These are phyloP conservation scores for Rhagonycha fulva DNA, from an alignment of 2,888 invertebrate genomes.

Conservation along the genomic window DNA sequence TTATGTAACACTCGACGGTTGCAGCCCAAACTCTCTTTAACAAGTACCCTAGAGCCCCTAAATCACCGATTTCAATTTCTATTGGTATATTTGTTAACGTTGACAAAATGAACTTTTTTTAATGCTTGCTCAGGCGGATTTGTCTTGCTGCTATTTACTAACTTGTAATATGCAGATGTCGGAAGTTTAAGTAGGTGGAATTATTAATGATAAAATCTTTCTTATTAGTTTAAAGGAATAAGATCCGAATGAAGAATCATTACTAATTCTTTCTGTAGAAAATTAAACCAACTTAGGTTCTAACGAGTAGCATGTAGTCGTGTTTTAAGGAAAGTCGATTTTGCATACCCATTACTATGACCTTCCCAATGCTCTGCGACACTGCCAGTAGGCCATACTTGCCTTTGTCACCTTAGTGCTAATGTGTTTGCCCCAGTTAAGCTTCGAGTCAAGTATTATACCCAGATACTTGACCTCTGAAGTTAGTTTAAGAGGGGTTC, in stretches of 20 bases:
- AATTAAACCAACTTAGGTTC: background rate
- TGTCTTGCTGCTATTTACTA: background rate
- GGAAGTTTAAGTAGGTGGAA: background rate
- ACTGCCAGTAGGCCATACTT: too few relatives aligned
- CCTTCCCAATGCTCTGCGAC: too few relatives aligned
- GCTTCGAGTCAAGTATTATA: too few relatives aligned
- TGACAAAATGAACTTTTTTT: background rate
- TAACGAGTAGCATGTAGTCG: background rate
- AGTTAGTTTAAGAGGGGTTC: too few relatives aligned
- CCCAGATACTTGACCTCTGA: too few relatives aligned
- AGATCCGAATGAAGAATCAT: background rate
- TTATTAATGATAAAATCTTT: background rate
- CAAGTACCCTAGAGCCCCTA: constrained; percentile 32
- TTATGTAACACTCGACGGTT: constrained; percentile 41
- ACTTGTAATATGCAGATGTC: background rate
- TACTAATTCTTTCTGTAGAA: background rate
- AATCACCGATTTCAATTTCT: constrained; percentile 20
- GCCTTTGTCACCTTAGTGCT: too few relatives aligned
- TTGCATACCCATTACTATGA: too few relatives aligned
- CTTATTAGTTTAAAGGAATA: background rate
- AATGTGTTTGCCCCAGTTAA: too few relatives aligned
- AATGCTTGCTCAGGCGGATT: background rate
- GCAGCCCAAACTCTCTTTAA: constrained; percentile 32
- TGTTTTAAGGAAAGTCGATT: background rate
- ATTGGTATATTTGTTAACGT: constrained; percentile 11